Evolutionary conservation across 2,113 vertebrate species (phyloP), one percentile per base, ranked within the genome.

Genomic region (Xiphias gladius): DNA sequence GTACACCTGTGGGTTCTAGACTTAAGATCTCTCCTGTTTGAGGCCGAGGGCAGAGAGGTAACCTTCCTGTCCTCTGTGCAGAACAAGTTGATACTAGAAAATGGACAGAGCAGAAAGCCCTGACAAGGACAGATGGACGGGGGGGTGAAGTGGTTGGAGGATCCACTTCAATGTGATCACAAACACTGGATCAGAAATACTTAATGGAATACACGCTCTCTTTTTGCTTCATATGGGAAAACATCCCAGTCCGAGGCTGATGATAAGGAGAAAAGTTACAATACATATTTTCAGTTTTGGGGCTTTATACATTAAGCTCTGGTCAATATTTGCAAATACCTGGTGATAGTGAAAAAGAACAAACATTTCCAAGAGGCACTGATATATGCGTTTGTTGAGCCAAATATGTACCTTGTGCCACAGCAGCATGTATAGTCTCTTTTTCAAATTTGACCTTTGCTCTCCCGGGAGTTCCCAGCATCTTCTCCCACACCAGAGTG

Each of bases 401-500:
- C 43, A 35, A 55, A 68, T 58, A 26, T 66, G 91, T 94, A 99
- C 98, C 98, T 96, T 97, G 97, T 54, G 95, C 96, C 68, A 98
- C 96, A 58, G 97, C 97, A 5, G 92, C 93, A 84, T 99, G 97
- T 88, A 99, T 96, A 86, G 95, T 96, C 91, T 99, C 97, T 6
- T 90, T 89, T 82, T 99, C 97, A 82, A 98, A 97, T 90, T 97
- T 98, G 91, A 96, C 92, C 88, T 96, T 99, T 71, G 96, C 90
- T 83, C 97, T 97, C 71, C 96, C 97, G 14, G 96, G 94, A 5
- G 94, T 96, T 86, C 89, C 96, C 58, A 99, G 92, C 96, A 99
- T 98, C 93, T 97, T 98, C 91, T 99, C 98, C 98, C 98, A 99
- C 73, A 98, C 95, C 54, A 95, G 65, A 20, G 97, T 98, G 61